These are phyloP conservation scores for Tetragonisca angustula DNA, from an alignment of 2,888 invertebrate genomes.

Conservation along the genomic window DNA sequence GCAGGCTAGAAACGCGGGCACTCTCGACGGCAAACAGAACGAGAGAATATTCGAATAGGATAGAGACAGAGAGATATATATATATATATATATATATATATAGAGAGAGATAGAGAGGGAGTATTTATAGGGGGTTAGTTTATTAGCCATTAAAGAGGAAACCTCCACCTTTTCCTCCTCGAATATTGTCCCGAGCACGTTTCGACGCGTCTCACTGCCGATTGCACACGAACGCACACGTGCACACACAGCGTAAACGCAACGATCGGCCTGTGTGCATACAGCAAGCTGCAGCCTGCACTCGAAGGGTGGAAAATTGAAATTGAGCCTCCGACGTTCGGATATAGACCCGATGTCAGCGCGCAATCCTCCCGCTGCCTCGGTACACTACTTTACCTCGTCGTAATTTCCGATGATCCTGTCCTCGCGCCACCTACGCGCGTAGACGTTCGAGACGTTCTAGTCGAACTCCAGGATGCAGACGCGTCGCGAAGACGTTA, in stretches of 20 bases:
- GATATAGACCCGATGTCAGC: slow-evolving; percentile 56
- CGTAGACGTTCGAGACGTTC: neutral
- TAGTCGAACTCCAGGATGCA: neutral
- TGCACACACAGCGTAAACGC: slow-evolving; percentile 1
- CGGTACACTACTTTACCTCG: slow-evolving; percentile 42
- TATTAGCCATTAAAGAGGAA: slow-evolving; percentile 65
- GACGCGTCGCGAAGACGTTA: slow-evolving; percentile 1
- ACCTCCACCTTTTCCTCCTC: slow-evolving; percentile 25
- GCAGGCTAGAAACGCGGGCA: neutral
- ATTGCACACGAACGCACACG: slow-evolving; percentile 27
- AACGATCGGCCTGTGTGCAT: slow-evolving; percentile 53
- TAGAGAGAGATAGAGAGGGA: slow-evolving; percentile 40
- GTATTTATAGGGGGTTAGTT: slow-evolving; percentile 63
- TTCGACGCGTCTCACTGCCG: slow-evolving; percentile 56
- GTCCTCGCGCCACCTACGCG: neutral
- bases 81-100: too few species aligned
- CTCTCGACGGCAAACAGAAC: neutral
- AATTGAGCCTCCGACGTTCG: slow-evolving; percentile 63
- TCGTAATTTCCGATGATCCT: slow-evolving; percentile 43
- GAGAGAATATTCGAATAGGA: too few species aligned
- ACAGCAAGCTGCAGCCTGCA: slow-evolving; percentile 68
- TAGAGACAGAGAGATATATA: neutral
- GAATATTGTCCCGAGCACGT: slow-evolving; percentile 64
- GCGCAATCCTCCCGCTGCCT: slow-evolving; percentile 33
- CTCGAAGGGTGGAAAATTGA: slow-evolving; percentile 71